phyloP scores from a whole-genome alignment of 2,888 invertebrate genomes.

The Caenorhabditis panamensis region DNA sequence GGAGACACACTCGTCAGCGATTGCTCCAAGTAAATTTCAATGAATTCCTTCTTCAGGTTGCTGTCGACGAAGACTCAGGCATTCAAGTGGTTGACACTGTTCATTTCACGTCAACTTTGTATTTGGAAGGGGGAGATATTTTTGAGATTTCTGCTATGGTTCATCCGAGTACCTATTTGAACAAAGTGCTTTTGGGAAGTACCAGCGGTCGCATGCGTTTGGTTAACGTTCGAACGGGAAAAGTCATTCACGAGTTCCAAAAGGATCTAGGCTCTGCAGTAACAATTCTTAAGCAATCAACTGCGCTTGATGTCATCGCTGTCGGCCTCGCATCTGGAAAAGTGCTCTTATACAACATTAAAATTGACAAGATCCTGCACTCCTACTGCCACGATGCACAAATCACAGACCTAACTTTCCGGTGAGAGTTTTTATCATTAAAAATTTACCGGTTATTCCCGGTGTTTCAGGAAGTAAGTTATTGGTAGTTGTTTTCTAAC shows the following conservation, averaged over 20 bases:
- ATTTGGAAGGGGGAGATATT: constrained; percentile 66
- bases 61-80: constrained; percentile 68
- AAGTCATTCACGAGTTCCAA: constrained; percentile 85
- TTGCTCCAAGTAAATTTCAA: no score
- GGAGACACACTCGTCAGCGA: constrained; percentile 63
- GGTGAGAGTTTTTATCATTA: constrained; percentile 62
- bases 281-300: constrained; percentile 89
- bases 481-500: no score
- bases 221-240: constrained; percentile 76
- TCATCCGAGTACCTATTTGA: constrained; percentile 95
- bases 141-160: constrained; percentile 90
- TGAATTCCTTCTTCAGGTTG: constrained; percentile 35
- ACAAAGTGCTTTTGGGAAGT: constrained; percentile 85
- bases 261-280: constrained; percentile 86
- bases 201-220: constrained; percentile 72
- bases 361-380: constrained; percentile 89
- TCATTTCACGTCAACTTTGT: constrained; percentile 36
- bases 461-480: no score
- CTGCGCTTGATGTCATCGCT: constrained; percentile 93
- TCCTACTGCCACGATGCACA: constrained; percentile 90
- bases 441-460: no score
- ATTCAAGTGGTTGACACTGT: constrained; percentile 70
- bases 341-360: constrained; percentile 91
- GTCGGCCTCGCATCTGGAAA: constrained; percentile 90
- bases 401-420: constrained; percentile 75